Base-by-base conservation (phyloP, 2,113 vertebrate species). In the Hoplias malabaricus region DNA sequence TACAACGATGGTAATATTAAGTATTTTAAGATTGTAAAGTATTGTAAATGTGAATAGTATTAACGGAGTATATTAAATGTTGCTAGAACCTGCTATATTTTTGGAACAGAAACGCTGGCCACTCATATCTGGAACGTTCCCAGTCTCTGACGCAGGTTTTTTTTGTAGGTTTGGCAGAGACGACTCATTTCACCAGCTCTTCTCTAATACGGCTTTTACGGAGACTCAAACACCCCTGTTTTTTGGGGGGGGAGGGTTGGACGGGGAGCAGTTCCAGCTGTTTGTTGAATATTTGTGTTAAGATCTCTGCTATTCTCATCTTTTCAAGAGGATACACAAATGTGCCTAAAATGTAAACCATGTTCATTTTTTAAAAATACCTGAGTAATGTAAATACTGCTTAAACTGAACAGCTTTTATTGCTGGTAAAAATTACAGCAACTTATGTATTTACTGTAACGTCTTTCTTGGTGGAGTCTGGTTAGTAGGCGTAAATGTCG, bases 331-430 rank as follows among this genome's bases (percentile, higher is more conserved):
- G 54, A 66, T 59, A 73, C 77, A 82, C 75, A 80, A 72, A 71
- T 48, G 85, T 86, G 85, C 85, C 83, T 86, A 75, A 80, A 56
- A 53, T 80, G 70, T 75, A 77, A 80, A 67, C 70, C 65, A 81
- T 82, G 74, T 80, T 48, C 42, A 70, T 82, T 72, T 78, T 82
- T 71, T 78, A 68, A 59, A 75, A 74, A 27, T 31, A 43, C 43
- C 72, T 54, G 42, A 33, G 59, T 65, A 75, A 72, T 71, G 80
- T 82, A 80, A 78, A 79, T 77, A 66, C 25, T 54, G 71, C 65
- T 54, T 80, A 78, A 33, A 77, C 56, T 21, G 66, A 80, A 77
- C 70, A 73, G 79, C 75, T 79, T 63, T 43, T 33, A 77, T 40
- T 78, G 59, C 50, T 57, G 72, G 63, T 36, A 12, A 53, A 48